phyloP scores from a whole-genome alignment of 2,113 vertebrate genomes.

The Genyomyrus donnyi region DNA sequence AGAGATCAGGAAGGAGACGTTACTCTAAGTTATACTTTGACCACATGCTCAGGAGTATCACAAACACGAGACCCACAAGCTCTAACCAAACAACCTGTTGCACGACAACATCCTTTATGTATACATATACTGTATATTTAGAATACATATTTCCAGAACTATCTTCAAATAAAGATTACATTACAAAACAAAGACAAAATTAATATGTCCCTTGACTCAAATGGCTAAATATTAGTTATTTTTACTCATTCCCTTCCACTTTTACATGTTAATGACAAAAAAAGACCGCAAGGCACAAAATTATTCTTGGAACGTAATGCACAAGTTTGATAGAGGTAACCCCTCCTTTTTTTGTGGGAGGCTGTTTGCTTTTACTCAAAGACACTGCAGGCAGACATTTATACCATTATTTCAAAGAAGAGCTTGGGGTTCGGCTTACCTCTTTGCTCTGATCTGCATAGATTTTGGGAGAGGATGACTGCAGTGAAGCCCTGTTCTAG shows the following conservation, averaged over 20 bases:
- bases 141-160: neutral
- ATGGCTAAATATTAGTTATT: neutral
- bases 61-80: neutral
- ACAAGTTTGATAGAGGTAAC: neutral
- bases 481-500: conserved; percentile 5
- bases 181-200: conserved; percentile 7
- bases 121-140: neutral
- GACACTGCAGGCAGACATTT: conserved; percentile 23
- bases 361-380: conserved; percentile 23
- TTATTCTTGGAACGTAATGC: neutral
- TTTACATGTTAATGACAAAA: neutral
- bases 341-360: neutral
- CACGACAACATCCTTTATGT: neutral
- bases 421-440: conserved; percentile 23
- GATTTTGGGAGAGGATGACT: conserved; percentile 35
- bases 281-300: neutral
- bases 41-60: neutral
- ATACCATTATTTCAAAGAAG: conserved; percentile 20
- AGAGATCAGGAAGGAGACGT: neutral
- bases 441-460: conserved; percentile 34
- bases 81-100: neutral
- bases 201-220: neutral
- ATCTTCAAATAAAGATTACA: neutral
- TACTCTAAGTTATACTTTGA: neutral
- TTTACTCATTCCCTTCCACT: neutral